Evolutionary conservation across 2,797 vertebrate genomes (phyloP).

Genomic region (Channallabes apus): DNA sequence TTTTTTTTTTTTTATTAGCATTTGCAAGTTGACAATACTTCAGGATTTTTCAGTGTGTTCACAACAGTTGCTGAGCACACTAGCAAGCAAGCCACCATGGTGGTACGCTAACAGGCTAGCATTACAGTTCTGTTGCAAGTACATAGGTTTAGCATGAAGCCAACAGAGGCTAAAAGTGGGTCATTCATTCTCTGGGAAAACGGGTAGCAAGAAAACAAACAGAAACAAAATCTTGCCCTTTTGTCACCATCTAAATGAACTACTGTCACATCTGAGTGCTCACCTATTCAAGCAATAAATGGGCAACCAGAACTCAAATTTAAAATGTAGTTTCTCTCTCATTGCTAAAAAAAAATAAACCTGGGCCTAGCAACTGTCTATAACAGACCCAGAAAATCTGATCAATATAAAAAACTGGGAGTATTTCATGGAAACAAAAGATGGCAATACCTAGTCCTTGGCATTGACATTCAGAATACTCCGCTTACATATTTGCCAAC

Average conservation of each 20-base stretch:
- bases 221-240: slow-evolving; percentile 76
- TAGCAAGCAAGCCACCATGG: slow-evolving; percentile 88
- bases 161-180: slow-evolving; percentile 76
- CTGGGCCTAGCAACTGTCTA: slow-evolving; percentile 68
- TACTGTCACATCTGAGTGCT: slow-evolving; percentile 78
- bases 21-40: slow-evolving; percentile 99
- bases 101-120: slow-evolving; percentile 86
- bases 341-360: slow-evolving; percentile 65
- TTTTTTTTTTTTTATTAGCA: slow-evolving; percentile 69
- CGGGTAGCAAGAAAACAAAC: slow-evolving; percentile 68
- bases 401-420: slow-evolving; percentile 71
- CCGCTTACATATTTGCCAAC: slow-evolving; percentile 99
- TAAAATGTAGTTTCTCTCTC: slow-evolving; percentile 71
- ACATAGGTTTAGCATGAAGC: slow-evolving; percentile 87
- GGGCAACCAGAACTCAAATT: slow-evolving; percentile 77
- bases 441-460: slow-evolving; percentile 87
- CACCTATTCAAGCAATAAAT: slow-evolving; percentile 90
- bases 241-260: slow-evolving; percentile 82
- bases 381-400: slow-evolving; percentile 69
- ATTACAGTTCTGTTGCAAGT: slow-evolving; percentile 89
- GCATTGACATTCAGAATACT: slow-evolving; percentile 96
- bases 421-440: slow-evolving; percentile 88
- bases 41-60: slow-evolving; percentile 87
- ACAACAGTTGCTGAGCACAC: slow-evolving; percentile 84
- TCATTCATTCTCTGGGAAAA: slow-evolving; percentile 89